phyloP scores from a whole-genome alignment of 2,113 vertebrate genomes.

The Corapipo altera region DNA sequence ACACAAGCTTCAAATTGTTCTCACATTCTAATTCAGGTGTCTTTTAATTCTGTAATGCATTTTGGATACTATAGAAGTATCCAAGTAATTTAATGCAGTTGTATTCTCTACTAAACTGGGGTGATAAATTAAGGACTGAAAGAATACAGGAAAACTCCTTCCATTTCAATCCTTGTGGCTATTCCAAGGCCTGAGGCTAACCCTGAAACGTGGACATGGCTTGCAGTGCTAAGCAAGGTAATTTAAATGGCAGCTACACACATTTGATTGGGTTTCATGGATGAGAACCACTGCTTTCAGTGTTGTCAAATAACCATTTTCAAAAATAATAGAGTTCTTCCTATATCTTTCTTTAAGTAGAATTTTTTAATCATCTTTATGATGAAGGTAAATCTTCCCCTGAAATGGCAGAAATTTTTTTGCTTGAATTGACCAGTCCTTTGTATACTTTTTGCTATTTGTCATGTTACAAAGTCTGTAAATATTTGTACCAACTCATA shows the following conservation, averaged over 20 bases:
- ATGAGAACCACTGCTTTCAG: background rate
- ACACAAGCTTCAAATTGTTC: background rate
- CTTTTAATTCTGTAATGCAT: background rate
- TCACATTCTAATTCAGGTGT: background rate
- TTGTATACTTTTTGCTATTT: background rate
- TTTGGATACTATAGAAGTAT: background rate
- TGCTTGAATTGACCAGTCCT: background rate
- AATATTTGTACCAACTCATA: background rate
- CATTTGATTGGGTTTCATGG: background rate
- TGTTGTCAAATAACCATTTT: background rate
- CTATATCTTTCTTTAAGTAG: background rate
- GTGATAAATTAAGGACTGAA: background rate
- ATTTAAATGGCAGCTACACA: background rate
- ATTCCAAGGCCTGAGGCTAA: background rate
- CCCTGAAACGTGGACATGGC: background rate
- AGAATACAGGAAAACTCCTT: background rate
- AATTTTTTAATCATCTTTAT: background rate
- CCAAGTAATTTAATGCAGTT: background rate
- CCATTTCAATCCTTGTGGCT: background rate
- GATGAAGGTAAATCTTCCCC: background rate
- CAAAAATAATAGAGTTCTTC: background rate
- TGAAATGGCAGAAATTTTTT: background rate
- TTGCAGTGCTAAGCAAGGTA: background rate
- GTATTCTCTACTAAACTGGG: background rate
- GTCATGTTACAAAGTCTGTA: background rate